These are phyloP conservation scores for Pristionchus japonicus DNA, from an alignment of 2,888 invertebrate species.

Conservation along the genomic window DNA sequence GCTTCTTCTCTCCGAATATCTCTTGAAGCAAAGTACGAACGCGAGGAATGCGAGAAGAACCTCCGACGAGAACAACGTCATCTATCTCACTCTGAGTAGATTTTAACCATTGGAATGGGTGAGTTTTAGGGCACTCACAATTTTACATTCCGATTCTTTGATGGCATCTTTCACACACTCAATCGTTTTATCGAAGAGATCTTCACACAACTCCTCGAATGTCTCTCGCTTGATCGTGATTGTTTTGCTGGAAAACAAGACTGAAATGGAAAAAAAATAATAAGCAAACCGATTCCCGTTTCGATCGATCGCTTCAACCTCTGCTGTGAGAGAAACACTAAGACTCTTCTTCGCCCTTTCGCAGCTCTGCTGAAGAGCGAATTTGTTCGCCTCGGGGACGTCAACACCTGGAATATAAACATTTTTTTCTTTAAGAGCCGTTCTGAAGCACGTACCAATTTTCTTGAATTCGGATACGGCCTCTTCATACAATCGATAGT, in stretches of 20 bases:
- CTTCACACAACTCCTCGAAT: constrained; percentile 20
- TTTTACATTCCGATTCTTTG: neutral
- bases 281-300: neutral
- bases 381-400: neutral
- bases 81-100: too few relatives aligned
- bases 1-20: neutral
- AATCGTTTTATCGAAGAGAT: constrained; percentile 34
- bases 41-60: constrained; percentile 15
- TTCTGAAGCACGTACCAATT: neutral
- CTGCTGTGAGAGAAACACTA: neutral
- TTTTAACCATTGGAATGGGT: too few relatives aligned
- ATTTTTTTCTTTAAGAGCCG: too few relatives aligned
- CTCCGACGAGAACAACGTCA: constrained; percentile 27
- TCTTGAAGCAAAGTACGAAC: neutral
- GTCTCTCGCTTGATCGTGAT: neutral
- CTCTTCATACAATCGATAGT: neutral
- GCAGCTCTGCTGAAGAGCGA: neutral
- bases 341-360: neutral
- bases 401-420: neutral
- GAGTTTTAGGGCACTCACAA: too few relatives aligned
- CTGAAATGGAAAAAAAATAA: too few relatives aligned
- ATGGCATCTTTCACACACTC: constrained; percentile 30
- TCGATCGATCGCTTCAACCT: neutral
- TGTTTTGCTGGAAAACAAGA: neutral
- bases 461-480: neutral